Percentiles rank a stretch among this genome's conserved stretches.
These are phyloP conservation scores for Pseudolaguvia tuberculata DNA, from an alignment of 2,113 vertebrate genomes.

Conservation along the genomic window DNA sequence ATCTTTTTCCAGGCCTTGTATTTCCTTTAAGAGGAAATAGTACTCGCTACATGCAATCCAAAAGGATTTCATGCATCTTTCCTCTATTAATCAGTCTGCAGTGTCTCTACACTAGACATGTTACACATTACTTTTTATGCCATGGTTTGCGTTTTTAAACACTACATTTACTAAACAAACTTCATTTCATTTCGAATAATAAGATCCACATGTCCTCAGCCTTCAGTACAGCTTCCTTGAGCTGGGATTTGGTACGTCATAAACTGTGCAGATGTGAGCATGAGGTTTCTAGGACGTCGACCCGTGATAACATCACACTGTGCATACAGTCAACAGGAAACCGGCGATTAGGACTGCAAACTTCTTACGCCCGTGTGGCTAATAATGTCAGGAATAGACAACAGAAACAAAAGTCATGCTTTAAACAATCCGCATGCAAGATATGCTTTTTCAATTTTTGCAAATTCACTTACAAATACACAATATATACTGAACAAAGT, in stretches of 20 bases:
- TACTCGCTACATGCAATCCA: not conserved
- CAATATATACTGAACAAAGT: too few relatives aligned
- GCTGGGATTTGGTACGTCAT: not conserved
- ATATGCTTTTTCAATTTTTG: not conserved
- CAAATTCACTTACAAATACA: too few relatives aligned
- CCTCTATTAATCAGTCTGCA: not conserved
- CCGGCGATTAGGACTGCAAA: not conserved
- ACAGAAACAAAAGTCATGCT: constrained; percentile 7
- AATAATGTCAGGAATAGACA: constrained; percentile 10
- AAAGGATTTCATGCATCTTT: not conserved
- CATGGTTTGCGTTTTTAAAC: not conserved
- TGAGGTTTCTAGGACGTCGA: not conserved
- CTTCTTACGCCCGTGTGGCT: constrained; percentile 9
- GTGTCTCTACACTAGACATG: too few relatives aligned
- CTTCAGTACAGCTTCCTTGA: not conserved
- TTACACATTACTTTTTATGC: too few relatives aligned
- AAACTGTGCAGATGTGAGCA: not conserved
- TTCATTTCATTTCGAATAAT: not conserved
- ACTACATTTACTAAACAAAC: not conserved
- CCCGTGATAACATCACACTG: constrained; percentile 7
- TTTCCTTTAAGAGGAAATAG: not conserved
- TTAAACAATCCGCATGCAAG: constrained; percentile 22
- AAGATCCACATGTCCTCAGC: not conserved
- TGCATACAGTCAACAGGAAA: not conserved
- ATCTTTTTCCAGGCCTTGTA: not conserved